Evolutionary conservation across 2,113 vertebrate species (phyloP).

Genomic region (Syrmaticus mikado): DNA sequence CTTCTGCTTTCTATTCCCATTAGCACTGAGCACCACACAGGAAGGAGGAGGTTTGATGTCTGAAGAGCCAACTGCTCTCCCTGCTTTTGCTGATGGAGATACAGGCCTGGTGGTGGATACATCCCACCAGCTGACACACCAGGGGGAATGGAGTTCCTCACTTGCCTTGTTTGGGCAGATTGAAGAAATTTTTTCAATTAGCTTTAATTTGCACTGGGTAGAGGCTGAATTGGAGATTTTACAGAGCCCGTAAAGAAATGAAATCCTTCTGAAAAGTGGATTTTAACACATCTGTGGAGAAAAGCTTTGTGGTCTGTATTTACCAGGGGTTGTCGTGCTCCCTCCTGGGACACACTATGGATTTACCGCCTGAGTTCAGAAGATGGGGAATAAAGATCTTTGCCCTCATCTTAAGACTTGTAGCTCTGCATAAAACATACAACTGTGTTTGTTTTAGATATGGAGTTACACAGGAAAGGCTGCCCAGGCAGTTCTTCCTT

Average conservation of each 20-base stretch:
- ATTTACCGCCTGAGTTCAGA: background rate
- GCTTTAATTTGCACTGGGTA: background rate
- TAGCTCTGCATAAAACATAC: background rate
- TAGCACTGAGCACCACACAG: background rate
- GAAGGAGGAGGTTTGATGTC: background rate
- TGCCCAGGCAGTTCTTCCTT: background rate
- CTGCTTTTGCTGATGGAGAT: background rate
- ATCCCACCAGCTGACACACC: background rate
- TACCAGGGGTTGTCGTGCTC: background rate
- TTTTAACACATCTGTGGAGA: background rate
- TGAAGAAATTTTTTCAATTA: background rate
- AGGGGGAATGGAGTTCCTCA: background rate
- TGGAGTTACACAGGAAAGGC: background rate
- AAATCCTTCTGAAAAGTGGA: background rate
- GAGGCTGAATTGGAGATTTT: background rate
- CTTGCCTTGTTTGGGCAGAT: background rate
- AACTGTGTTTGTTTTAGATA: background rate
- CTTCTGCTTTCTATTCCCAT: conserved; percentile 27
- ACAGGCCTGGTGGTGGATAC: background rate
- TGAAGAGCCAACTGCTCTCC: background rate
- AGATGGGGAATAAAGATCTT: background rate
- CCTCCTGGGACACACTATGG: background rate
- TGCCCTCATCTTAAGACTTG: background rate
- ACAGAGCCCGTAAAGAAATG: background rate
- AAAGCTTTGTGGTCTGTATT: background rate